These are phyloP conservation scores for Pediacus dermestoides DNA, from an alignment of 2,888 invertebrate species.

Conservation along the genomic window DNA sequence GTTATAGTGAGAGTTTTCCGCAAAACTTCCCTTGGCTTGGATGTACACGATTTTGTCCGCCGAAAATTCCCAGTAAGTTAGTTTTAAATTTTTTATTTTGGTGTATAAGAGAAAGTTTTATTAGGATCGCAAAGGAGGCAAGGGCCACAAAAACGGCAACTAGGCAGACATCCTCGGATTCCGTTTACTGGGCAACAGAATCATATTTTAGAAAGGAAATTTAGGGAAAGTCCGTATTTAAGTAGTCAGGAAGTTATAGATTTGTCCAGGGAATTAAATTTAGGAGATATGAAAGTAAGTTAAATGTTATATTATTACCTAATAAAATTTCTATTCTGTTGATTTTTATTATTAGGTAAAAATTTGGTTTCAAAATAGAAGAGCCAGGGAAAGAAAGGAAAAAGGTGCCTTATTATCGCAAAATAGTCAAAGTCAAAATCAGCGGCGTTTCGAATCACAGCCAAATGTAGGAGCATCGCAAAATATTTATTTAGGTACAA, in stretches of 20 bases:
- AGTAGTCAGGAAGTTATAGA: conserved; percentile 65
- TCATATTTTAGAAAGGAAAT: conserved; percentile 65
- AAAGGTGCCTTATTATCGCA: no score
- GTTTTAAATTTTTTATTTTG: conserved; percentile 10
- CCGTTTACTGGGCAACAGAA: conserved; percentile 71
- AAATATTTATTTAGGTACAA: no score
- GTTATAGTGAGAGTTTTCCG: conserved; percentile 14
- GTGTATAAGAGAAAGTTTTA: conserved; percentile 16
- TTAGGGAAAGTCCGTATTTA: conserved; percentile 63
- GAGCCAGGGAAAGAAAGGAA: conserved; percentile 72
- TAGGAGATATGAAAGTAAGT: conserved; percentile 66
- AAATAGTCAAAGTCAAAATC: no score
- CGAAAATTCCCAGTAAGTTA: conserved; percentile 64
- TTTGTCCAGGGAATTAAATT: conserved; percentile 60
- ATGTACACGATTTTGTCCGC: conserved; percentile 70
- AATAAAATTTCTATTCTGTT: conserved; percentile 31
- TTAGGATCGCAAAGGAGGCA: conserved; percentile 45
- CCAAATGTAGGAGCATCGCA: no score
- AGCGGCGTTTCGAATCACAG: no score
- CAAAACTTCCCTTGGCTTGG: conserved; percentile 57
- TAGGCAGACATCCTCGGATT: conserved; percentile 66
- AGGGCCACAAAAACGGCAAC: conserved; percentile 53
- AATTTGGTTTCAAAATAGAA: conserved; percentile 81
- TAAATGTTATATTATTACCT: conserved; percentile 1
- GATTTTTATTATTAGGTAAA: conserved; percentile 42